Base-by-base conservation (phyloP, 1,140 invertebrate genomes). In the Yoshiicerus persimilis region DNA sequence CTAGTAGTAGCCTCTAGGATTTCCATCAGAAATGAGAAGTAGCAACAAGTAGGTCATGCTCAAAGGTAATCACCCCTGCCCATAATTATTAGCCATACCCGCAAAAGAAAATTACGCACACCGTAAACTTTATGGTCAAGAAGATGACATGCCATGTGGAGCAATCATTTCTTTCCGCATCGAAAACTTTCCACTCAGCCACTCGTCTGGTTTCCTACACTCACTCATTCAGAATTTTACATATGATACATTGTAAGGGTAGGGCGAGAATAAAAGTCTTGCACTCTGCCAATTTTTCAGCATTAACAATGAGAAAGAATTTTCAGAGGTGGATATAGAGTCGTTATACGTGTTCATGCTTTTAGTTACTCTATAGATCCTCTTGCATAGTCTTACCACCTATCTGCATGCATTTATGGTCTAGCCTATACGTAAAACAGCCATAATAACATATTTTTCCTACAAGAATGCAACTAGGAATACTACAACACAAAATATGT, bases 31-130 rank as follows among this genome's bases (percentile, higher is more conserved):
- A 80, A 32, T 36, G 64, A 39, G 64, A 66, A 25, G 70, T 25
- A 77, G 41, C 32, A 27, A 56, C 27, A 89, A 80, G 39, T 89
- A 84, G 89, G 89, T 86, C 89, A 89, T 86, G 38, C 38, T 87
- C 66, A 70, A 88, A 84, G 87, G 62, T 85, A 80, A 85, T 87
- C 66, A 88, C 75, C 83, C 66, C 41, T 56, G 66, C 62, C 85
- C 36, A 86, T 86, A 88, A 88, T 88, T 88, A 88, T 80, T 87
- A 80, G 66, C 70, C 87, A 62, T 62, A 47, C 41, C 70, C 77
- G 56, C 70, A 86, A 87, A 86, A 86, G 38, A 84, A 86, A 89
- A 89, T 89, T 90, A 86, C 89, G 36, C 83, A 88, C 87, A 90
- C 89, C 89, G 89, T 90, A 88, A 88, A 86, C 64, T 86, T 89